Conservation (phyloP, 2,888 invertebrate genomes). For the Cecidostiba fungosa region DNA sequence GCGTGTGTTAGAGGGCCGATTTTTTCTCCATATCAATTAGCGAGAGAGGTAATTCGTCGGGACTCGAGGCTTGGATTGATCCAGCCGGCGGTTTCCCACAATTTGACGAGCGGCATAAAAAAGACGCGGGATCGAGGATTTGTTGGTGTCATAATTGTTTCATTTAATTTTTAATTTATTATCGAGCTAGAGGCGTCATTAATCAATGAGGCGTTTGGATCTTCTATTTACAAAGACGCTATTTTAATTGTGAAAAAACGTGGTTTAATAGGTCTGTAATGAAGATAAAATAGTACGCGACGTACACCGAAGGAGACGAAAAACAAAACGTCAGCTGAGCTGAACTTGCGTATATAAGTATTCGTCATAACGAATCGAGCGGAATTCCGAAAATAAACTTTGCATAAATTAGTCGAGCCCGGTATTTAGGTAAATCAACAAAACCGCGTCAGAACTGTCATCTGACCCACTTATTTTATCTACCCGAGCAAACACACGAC, state of each 20-base stretch:
- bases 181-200: slow-evolving; percentile 18
- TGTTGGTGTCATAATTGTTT: slow-evolving; percentile 41
- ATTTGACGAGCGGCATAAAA: slow-evolving; percentile 17
- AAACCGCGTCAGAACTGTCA: not conserved
- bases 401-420: not conserved
- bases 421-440: not conserved
- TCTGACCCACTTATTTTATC: not conserved
- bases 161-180: slow-evolving; percentile 50
- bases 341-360: not conserved
- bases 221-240: not conserved
- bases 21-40: slow-evolving; percentile 46
- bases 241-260: not conserved
- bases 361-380: not conserved
- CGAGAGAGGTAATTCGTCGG: slow-evolving; percentile 36
- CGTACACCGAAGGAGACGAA: too few relatives aligned
- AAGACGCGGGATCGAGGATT: not conserved
- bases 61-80: not conserved
- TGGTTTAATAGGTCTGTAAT: not conserved
- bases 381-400: not conserved
- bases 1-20: slow-evolving; percentile 17
- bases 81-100: slow-evolving; percentile 52
- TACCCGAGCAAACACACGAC: not conserved
- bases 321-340: not conserved
- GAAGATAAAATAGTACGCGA: not conserved
- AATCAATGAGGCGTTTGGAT: slow-evolving; percentile 17